Evolutionary conservation across 2,888 invertebrate species (phyloP).

Genomic region (Mongoloraphidia duomilia): DNA sequence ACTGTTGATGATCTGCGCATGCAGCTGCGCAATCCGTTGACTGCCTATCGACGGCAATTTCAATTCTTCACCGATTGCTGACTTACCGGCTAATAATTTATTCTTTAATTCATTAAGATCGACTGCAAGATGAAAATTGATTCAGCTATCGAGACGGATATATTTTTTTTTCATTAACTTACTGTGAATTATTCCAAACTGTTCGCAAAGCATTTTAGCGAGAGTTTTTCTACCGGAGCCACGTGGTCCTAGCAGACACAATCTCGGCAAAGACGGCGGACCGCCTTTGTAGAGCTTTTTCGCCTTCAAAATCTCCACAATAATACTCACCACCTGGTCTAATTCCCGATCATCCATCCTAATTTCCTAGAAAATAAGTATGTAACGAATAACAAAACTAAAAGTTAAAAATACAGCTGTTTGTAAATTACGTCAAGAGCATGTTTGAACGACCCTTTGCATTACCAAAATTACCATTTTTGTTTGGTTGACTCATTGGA

Average conservation of each 20-base stretch:
- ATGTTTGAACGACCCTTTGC: no score
- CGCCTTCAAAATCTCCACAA: conserved; percentile 24
- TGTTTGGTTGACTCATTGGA: no score
- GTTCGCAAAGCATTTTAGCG: conserved; percentile 33
- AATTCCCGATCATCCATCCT: conserved; percentile 23
- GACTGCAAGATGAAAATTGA: background rate
- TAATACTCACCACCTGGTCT: conserved; percentile 27
- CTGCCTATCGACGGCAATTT: conserved; percentile 18
- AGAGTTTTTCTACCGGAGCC: conserved; percentile 43
- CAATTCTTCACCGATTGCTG: conserved; percentile 25
- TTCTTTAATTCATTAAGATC: conserved; percentile 21
- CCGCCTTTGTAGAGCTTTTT: conserved; percentile 24
- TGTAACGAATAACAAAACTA: background rate
- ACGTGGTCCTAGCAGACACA: conserved; percentile 42
- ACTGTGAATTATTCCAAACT: conserved; percentile 39
- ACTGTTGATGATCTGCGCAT: conserved; percentile 27
- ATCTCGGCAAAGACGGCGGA: conserved; percentile 39
- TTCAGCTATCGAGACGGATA: background rate
- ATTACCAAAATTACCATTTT: no score
- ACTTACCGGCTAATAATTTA: conserved; percentile 22
- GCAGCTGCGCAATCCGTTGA: background rate
- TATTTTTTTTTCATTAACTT: conserved; percentile 22
- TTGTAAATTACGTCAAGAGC: no score
- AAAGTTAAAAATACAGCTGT: background rate
- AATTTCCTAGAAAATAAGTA: conserved; percentile 23